phyloP scores from a whole-genome alignment of 1,140 invertebrate genomes.

The Sycophaga agraensis region DNA sequence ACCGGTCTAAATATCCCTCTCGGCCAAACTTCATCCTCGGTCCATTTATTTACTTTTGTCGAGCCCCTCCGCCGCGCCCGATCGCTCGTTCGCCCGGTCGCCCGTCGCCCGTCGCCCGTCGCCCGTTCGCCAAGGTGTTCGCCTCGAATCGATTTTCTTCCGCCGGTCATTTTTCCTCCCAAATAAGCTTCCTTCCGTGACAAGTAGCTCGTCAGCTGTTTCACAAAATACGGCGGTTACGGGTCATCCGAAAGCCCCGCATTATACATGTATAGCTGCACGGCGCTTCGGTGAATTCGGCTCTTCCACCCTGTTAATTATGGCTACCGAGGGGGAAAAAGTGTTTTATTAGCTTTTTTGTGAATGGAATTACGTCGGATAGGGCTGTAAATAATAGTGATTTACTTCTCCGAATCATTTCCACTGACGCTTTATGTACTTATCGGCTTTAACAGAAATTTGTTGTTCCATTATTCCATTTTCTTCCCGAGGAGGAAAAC shows the following conservation, averaged over 20 bases:
- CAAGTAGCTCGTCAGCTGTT: constrained; percentile 20
- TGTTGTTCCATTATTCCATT: constrained; percentile 14
- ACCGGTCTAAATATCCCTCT: too few relatives aligned
- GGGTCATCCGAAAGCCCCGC: constrained; percentile 12
- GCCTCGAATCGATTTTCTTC: too few relatives aligned
- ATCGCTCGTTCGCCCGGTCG: too few relatives aligned
- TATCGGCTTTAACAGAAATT: constrained; percentile 16
- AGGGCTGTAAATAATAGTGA: constrained; percentile 30
- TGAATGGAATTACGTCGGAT: constrained; percentile 28
- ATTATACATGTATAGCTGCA: background rate
- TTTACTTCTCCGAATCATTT: constrained; percentile 30
- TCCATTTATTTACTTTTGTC: too few relatives aligned
- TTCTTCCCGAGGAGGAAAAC: too few relatives aligned
- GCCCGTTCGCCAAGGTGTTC: too few relatives aligned
- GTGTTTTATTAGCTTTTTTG: constrained; percentile 30
- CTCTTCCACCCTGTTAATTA: constrained; percentile 30
- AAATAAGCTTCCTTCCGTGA: background rate
- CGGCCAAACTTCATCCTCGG: too few relatives aligned
- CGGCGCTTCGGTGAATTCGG: constrained; percentile 25
- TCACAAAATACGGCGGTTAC: constrained; percentile 15
- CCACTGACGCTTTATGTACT: constrained; percentile 11
- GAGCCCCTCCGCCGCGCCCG: too few relatives aligned
- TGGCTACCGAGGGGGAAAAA: constrained; percentile 19
- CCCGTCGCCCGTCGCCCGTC: too few relatives aligned
- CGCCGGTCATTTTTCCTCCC: too few relatives aligned